A percentile compares a stretch with the other conserved stretches of the same genome.
Evolutionary conservation across 2,113 vertebrate species (phyloP).

Genomic region (Myrmecophaga tridactyla): DNA sequence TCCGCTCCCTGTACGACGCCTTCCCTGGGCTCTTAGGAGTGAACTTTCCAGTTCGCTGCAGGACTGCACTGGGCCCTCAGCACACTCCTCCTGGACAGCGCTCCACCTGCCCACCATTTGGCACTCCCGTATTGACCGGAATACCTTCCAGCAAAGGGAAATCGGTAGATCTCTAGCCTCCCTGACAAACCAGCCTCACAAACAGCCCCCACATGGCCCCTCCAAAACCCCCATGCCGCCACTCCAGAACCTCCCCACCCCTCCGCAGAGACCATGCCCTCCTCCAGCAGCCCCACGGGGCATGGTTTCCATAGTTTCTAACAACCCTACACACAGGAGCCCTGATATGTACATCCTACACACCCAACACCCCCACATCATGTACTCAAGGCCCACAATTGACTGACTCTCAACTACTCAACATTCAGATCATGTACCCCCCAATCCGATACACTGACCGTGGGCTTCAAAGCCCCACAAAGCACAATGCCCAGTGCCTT

Average conservation of each 20-base stretch:
- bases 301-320: neutral
- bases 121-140: neutral
- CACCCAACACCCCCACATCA: neutral
- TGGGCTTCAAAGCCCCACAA: neutral
- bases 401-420: neutral
- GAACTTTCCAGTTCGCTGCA: neutral
- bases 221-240: neutral
- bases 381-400: neutral
- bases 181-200: neutral
- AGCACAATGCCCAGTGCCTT: neutral
- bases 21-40: neutral
- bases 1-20: neutral
- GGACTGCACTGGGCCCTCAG: neutral
- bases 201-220: neutral
- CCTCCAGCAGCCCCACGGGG: neutral
- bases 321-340: neutral
- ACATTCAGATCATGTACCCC: neutral
- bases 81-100: neutral
- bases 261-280: neutral
- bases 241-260: neutral
- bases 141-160: neutral
- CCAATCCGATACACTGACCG: neutral
- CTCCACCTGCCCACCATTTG: neutral
- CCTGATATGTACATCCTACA: neutral
- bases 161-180: neutral